Conservation (phyloP, 2,113 vertebrate species). For the Rhadina sibilatrix region DNA sequence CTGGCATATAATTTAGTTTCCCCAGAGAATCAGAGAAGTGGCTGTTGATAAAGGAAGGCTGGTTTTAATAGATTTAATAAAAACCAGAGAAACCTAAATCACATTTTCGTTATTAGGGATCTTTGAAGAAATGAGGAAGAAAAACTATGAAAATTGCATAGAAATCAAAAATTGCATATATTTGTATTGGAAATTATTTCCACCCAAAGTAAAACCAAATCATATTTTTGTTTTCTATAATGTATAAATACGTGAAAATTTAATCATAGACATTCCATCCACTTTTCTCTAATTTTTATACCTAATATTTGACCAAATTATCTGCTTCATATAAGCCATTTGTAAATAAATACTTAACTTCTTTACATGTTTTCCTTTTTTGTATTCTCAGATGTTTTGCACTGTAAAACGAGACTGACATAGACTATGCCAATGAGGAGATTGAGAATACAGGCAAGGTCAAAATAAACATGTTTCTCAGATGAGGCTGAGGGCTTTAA, state of each 20-base stretch:
- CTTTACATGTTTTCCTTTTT: background rate
- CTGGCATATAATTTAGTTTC: slow-evolving; percentile 24
- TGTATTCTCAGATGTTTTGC: background rate
- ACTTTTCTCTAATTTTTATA: background rate
- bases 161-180: background rate
- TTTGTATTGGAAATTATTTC: background rate
- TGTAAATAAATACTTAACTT: background rate
- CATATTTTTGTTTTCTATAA: background rate
- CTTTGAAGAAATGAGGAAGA: slow-evolving; percentile 30
- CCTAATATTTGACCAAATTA: background rate
- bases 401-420: background rate
- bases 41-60: background rate
- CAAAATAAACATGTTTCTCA: background rate
- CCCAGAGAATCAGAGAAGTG: slow-evolving; percentile 13
- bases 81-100: slow-evolving; percentile 19
- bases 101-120: slow-evolving; percentile 6
- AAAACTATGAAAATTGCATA: background rate
- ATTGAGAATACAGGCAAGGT: background rate
- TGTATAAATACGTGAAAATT: background rate
- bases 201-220: background rate
- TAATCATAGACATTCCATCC: background rate
- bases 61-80: slow-evolving; percentile 54
- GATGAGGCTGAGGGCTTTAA: background rate
- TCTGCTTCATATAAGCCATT: background rate
- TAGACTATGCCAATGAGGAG: background rate